A percentile compares a stretch with the other conserved stretches of the same genome.
Conservation (phyloP, 1,140 invertebrate genomes). For the Sminthurides bifidus region DNA sequence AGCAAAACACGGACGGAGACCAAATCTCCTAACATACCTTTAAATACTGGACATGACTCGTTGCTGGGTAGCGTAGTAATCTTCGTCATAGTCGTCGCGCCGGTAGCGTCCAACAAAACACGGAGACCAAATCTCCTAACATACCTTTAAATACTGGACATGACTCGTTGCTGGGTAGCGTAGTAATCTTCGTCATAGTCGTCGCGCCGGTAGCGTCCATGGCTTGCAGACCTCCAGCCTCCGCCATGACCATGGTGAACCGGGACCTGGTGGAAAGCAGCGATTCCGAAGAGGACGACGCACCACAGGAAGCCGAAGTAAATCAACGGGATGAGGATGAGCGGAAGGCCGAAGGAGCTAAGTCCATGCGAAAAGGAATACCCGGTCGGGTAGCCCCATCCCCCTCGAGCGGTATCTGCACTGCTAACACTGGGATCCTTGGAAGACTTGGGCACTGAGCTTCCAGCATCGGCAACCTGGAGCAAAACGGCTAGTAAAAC, state of each 20-base stretch:
- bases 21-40: too few relatives aligned
- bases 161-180: background rate
- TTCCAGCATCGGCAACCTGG: too few relatives aligned
- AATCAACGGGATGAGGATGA: slow-evolving; percentile 1
- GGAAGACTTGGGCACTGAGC: too few relatives aligned
- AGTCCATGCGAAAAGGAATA: background rate
- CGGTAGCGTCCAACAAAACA: too few relatives aligned
- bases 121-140: too few relatives aligned
- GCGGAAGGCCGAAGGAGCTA: background rate
- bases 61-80: background rate
- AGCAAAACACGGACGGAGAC: too few relatives aligned
- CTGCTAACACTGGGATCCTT: too few relatives aligned
- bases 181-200: background rate
- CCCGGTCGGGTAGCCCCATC: background rate
- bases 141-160: slow-evolving; percentile 6
- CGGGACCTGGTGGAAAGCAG: slow-evolving; percentile 5
- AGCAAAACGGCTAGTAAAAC: too few relatives aligned
- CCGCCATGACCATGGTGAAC: background rate
- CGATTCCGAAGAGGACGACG: slow-evolving; percentile 3
- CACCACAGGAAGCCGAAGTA: slow-evolving; percentile 7
- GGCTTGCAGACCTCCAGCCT: too few relatives aligned
- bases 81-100: too few relatives aligned
- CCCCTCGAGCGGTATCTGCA: background rate
- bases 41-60: slow-evolving; percentile 1
- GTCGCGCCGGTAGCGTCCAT: background rate